Base-by-base conservation (phyloP, 2,888 invertebrate genomes). In the Heliconius cydno region DNA sequence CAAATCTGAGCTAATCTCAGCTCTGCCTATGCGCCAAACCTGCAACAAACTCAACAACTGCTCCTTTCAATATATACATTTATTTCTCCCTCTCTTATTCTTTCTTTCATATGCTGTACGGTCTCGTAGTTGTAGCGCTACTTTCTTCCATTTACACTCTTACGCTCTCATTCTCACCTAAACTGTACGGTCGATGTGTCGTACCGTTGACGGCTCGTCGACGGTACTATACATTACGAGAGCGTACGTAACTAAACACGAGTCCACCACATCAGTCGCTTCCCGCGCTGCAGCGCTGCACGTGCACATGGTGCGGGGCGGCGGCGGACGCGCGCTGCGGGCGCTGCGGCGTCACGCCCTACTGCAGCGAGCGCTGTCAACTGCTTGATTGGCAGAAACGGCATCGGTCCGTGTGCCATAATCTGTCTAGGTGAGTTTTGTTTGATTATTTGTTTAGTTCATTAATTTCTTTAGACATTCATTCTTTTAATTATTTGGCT, bases 301-400 rank as follows among this genome's bases (percentile, higher is more conserved):
- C 79, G 34, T 94, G 94, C 87, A 89, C 94, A 66, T 80, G 76
- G 22, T 94, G 94, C 87, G 90, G 89, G 46, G 78, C 76, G 5
- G 70, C 76, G 0, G 90, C 92, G 0, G 89, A 89, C 75, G 22
- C 85, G 67, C 91, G 81, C 89, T 94, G 94, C 86, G 85, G 88
- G 1, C 86, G 90, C 0, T 94, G 94, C 84, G 89, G 87, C 30
- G 85, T 93, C 76, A 90, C 92, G 67, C 93, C 93, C 1, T 94
- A 94, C 90, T 94, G 94, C 87, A 86, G 88, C 63, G 38, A 77
- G 74, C 68, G 46, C 0, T 94, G 94, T 84, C 94, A 94, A 88
- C 82, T 87, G 1, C 82, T 83, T 0, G 94, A 94, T 85, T 94
- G 94, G 94, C 10, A 28, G 0, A 85, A 82, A 5, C 81, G 94